phyloP scores from a whole-genome alignment of 2,113 vertebrate species.

The Microtus pennsylvanicus region DNA sequence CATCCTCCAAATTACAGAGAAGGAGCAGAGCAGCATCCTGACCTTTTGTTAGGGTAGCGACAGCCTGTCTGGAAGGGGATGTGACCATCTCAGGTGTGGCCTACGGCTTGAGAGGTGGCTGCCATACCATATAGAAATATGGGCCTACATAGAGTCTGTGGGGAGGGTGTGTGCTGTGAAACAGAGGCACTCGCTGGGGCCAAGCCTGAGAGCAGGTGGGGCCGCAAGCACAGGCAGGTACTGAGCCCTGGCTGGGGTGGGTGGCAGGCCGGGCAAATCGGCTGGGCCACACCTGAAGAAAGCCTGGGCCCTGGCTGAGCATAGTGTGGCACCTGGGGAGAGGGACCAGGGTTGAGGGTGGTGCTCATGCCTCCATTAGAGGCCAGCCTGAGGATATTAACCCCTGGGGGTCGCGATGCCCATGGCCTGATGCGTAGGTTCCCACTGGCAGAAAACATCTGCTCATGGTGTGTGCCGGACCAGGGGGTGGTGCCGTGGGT shows the following conservation, averaged over 20 bases:
- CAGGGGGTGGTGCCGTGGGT: not conserved
- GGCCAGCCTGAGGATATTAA: not conserved
- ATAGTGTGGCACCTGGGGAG: not conserved
- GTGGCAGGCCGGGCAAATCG: not conserved
- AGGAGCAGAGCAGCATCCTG: too few relatives aligned
- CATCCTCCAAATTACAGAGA: too few relatives aligned
- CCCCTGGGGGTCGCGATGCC: accelerated
- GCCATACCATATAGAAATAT: too few relatives aligned
- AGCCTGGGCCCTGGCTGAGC: not conserved
- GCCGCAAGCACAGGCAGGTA: not conserved
- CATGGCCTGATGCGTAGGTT: not conserved
- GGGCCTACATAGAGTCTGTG: too few relatives aligned
- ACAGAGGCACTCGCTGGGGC: not conserved
- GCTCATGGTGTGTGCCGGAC: accelerated
- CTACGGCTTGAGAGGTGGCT: too few relatives aligned
- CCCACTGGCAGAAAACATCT: not conserved
- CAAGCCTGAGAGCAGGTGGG: not conserved
- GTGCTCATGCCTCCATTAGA: not conserved
- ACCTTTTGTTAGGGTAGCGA: too few relatives aligned
- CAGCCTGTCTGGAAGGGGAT: too few relatives aligned
- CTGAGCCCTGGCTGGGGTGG: not conserved
- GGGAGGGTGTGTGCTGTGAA: not conserved
- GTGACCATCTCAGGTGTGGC: too few relatives aligned
- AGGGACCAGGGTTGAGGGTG: not conserved
- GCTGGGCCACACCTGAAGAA: not conserved